phyloP scores from a whole-genome alignment of 2,888 invertebrate genomes.

The Euplexia lucipara region DNA sequence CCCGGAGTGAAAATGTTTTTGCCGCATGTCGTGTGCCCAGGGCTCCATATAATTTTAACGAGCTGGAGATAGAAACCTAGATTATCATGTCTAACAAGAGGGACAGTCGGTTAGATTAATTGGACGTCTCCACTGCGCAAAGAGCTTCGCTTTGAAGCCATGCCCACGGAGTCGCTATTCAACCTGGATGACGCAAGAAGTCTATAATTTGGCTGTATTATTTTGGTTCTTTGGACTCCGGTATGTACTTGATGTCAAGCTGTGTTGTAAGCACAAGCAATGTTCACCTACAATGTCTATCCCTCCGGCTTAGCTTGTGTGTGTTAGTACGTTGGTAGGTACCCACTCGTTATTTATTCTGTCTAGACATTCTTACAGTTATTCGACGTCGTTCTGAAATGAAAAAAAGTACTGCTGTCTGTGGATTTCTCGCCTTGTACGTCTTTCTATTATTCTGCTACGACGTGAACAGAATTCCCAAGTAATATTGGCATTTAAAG shows the following conservation, averaged over 20 bases:
- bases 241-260: slow-evolving; percentile 79
- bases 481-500: slow-evolving; percentile 38
- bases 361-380: slow-evolving; percentile 70
- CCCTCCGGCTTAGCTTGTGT: slow-evolving; percentile 86
- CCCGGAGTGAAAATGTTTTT: background rate
- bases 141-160: slow-evolving; percentile 38
- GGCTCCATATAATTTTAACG: slow-evolving; percentile 21
- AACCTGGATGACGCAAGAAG: slow-evolving; percentile 17
- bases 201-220: slow-evolving; percentile 28
- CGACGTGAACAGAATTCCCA: slow-evolving; percentile 43
- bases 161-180: slow-evolving; percentile 19
- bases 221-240: slow-evolving; percentile 81
- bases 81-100: slow-evolving; percentile 14
- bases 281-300: slow-evolving; percentile 76
- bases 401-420: slow-evolving; percentile 39
- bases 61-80: background rate
- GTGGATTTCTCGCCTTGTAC: slow-evolving; percentile 49
- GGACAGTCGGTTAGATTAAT: slow-evolving; percentile 27
- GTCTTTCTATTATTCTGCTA: slow-evolving; percentile 47
- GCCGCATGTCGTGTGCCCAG: background rate
- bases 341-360: slow-evolving; percentile 71
- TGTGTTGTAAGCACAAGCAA: slow-evolving; percentile 82
- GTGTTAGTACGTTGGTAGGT: slow-evolving; percentile 74
- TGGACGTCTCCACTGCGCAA: slow-evolving; percentile 35
- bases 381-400: slow-evolving; percentile 71